Evolutionary conservation across 2,888 invertebrate species (phyloP), one percentile per base, ranked within the genome.

Genomic region (Mellilla xanthometata): DNA sequence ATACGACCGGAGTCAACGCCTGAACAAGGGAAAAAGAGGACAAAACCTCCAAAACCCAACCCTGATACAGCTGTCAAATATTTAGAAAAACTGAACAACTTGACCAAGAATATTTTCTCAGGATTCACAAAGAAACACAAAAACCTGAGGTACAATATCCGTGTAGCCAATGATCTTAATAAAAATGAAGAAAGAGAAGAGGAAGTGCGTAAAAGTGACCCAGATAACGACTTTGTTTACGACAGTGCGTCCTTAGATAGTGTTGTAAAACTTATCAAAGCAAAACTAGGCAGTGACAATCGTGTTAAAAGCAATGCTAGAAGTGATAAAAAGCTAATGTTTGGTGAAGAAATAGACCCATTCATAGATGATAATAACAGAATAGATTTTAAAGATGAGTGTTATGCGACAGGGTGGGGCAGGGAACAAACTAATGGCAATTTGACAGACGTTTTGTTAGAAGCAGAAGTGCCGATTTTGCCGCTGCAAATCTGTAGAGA

Each of bases 401-500:
- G 90, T 58, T 90, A 88, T 31, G 93, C 95, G 1, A 95, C 96
- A 0, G 97, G 97, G 0, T 97, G 97, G 97, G 97, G 97, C 10
- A 93, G 96, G 72, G 93, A 95, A 31, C 93, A 94, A 39, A 94
- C 95, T 4, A 94, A 94, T 60, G 96, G 96, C 0, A 92, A 94
- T 38, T 81, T 97, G 27, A 95, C 96, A 1, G 93, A 94, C 56
- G 93, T 94, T 27, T 86, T 97, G 43, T 87, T 96, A 38, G 96
- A 97, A 80, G 95, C 96, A 0, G 92, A 92, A 56, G 95, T 97
- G 12, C 96, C 95, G 68, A 51, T 89, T 74, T 39, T 94, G 78
- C 82, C 91, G 65, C 53, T 92, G 74, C 69, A 92, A 83, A 62
- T 82, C 1, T 90, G 90, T 41, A 79, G 86, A 40, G 89, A 90